Base-by-base conservation (phyloP, 2,888 invertebrate species). In the Hanleya hanleyi region DNA sequence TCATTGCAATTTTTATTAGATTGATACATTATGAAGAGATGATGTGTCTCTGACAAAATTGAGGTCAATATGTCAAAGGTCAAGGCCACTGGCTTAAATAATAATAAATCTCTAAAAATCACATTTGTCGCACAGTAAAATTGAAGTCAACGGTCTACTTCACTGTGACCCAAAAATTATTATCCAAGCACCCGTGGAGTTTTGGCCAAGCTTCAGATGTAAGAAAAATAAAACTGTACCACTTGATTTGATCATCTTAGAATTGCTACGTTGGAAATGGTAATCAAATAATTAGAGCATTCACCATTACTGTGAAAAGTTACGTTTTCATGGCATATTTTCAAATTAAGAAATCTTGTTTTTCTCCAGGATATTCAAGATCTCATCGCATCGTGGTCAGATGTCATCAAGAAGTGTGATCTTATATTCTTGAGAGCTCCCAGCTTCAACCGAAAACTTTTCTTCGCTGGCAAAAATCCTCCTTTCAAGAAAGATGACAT, bases 401-500 rank as follows among this genome's bases (percentile, higher is more conserved):
- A 92, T 0, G 93, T 94, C 73, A 91, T 97, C 0, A 91, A 90
- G 7, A 92, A 92, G 3, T 95, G 96, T 83, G 92, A 93, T n/a
- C 87, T 94, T 50, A 93, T 97, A 69, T 93, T 96, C 70, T 94
- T 94, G 86, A 92, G 96, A 69, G 96, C 96, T 0, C 94, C 95
- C 0, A 93, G 94, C 0, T 95, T 95, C 89, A 93, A 94, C 80
- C 80, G 86, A 57, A 92, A 92, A 0, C 93, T 95, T 0, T 90
- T 97, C 61, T 96, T 96, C 86, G 93, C 93, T 15, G 95, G 96
- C 0, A 94, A 94, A 87, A 93, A 92, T 70, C 94, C 95, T 0
- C 93, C 94, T 0, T 88, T 96, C 2, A 79, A 77, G 66, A 87
- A 87, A 74, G 78, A 82, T 49, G 90, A 90, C 70, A 33, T 47